These are phyloP conservation scores for Eurosta solidaginis DNA, from an alignment of 1,140 invertebrate genomes.

Conservation along the genomic window DNA sequence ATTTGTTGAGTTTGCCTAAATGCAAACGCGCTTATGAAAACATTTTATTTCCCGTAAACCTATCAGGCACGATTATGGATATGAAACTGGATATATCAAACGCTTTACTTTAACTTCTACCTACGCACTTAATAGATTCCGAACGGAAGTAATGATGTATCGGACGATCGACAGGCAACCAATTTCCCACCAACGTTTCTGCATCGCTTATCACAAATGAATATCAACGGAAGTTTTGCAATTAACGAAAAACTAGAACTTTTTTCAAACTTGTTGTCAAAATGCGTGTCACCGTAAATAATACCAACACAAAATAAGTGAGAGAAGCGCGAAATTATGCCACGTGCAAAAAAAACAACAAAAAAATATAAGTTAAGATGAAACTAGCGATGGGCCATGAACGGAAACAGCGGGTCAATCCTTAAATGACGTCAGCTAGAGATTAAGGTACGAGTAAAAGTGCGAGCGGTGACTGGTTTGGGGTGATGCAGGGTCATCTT, in stretches of 20 bases:
- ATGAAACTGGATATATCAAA: background rate
- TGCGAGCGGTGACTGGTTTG: background rate
- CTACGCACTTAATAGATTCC: background rate
- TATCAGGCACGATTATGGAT: too few species aligned
- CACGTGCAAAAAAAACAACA: background rate
- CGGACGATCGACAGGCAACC: background rate
- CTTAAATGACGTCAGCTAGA: background rate
- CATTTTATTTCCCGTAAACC: too few species aligned
- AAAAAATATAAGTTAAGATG: background rate
- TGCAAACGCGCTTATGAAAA: too few species aligned
- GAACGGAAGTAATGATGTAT: background rate
- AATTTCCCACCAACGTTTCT: background rate
- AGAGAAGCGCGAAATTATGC: background rate
- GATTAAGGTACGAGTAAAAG: slow-evolving; percentile 2
- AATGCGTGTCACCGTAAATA: slow-evolving; percentile 22
- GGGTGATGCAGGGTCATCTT: background rate
- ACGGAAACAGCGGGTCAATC: background rate
- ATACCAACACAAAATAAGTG: background rate
- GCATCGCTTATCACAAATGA: background rate
- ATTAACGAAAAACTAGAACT: background rate
- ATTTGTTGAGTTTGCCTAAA: too few species aligned
- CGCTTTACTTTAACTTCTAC: background rate
- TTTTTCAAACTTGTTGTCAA: slow-evolving; percentile 19
- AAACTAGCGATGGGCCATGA: background rate
- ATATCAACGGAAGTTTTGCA: slow-evolving; percentile 21